Base-by-base conservation (phyloP, 2,797 vertebrate genomes). In the Malurus leucopterus region DNA sequence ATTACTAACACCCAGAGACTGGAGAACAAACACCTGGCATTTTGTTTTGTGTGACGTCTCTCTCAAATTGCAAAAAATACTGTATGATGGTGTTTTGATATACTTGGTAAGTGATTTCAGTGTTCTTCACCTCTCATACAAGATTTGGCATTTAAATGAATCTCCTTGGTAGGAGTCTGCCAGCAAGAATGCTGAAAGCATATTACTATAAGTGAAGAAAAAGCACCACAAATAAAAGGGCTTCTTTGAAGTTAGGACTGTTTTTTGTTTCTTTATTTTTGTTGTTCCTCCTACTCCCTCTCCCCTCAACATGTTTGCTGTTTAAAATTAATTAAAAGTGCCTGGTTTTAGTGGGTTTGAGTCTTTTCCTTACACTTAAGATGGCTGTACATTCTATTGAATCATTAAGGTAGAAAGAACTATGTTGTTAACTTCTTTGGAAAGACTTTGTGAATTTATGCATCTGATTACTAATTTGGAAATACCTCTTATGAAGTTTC, bases 291-390 rank as follows among this genome's bases (percentile, higher is more conserved):
- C 7, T 62, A 32, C 16, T 87, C 11, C 17, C 14, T 62, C 43
- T 68, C 6, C 7, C 20, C 24, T 8, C 13, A 40, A 11, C 5
- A 9, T 84, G 26, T 82, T 88, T 76, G 6, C 26, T 57, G 3
- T 61, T 65, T 40, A 18, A 36, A 83, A 51, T 79, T 49, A 68
- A 61, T 78, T 38, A 43, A 70, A 71, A 69, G 7, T 24, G 69
- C 11, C 20, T 76, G 21, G 0, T 7, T 50, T 53, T 41, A 8
- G 30, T 0, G 0, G 8, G 5, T 13, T 72, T 8, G 0, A 0
- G 4, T 41, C 41, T 71, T 68, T 83, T 54, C 44, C 26, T 68
- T 63, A 14, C 3, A 16, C 41, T 51, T 83, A 26, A 34, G n/a
- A 23, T 55, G 12, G 6, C 22, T 53, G 27, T 41, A 23, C 9